phyloP scores from a whole-genome alignment of 1,140 invertebrate species.

The Pogonomyrmex californicus region DNA sequence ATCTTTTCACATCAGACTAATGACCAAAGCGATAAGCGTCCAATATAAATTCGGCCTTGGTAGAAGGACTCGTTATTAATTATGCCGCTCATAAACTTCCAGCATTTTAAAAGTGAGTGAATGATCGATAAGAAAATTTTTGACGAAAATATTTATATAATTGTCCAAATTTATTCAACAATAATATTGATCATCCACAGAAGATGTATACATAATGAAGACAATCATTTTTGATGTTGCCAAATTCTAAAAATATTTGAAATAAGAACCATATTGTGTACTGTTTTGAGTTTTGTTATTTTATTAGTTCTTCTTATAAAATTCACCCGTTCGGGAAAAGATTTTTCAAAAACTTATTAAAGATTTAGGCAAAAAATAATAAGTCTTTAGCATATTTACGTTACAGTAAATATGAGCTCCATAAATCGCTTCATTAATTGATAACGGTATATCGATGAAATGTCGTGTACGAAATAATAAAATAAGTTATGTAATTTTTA shows the following conservation, averaged over 20 bases:
- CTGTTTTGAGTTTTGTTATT: too few relatives aligned
- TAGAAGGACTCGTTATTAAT: neutral
- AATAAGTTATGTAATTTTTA: neutral
- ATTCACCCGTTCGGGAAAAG: too few relatives aligned
- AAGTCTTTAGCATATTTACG: too few relatives aligned
- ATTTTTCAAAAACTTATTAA: too few relatives aligned
- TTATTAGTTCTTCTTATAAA: too few relatives aligned
- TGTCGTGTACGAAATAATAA: neutral
- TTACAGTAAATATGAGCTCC: too few relatives aligned
- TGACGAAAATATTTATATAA: neutral
- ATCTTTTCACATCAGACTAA: slow-evolving; percentile 9
- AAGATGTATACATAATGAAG: neutral
- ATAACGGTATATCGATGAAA: too few relatives aligned
- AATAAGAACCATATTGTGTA: too few relatives aligned
- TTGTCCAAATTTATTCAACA: neutral
- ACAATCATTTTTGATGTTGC: neutral
- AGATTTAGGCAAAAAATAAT: too few relatives aligned
- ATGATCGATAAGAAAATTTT: neutral
- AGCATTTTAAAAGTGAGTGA: neutral
- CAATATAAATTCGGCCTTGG: slow-evolving; percentile 32
- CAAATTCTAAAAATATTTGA: too few relatives aligned
- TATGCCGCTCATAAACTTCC: neutral
- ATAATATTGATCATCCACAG: neutral
- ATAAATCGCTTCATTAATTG: too few relatives aligned
- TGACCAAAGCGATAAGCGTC: neutral